phyloP scores from a whole-genome alignment of 2,888 invertebrate genomes.

The Polietes domitor region DNA sequence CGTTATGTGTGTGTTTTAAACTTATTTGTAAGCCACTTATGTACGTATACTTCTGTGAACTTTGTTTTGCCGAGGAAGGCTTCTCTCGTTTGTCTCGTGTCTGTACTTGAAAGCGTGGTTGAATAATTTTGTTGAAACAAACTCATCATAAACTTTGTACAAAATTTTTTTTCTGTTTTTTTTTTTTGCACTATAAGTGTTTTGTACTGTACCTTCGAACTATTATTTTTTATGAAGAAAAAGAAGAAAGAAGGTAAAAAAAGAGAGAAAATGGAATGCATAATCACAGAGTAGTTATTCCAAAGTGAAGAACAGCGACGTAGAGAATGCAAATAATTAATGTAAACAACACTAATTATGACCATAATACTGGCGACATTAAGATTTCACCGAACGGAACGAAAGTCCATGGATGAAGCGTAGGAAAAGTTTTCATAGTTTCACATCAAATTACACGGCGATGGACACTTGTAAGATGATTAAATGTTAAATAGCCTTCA shows the following conservation, averaged over 20 bases:
- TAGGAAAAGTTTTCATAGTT: conserved; percentile 12
- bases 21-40: no score
- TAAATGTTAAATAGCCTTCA: conserved; percentile 48
- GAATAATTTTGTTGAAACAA: no score
- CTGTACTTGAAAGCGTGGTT: no score
- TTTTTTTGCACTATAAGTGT: no score
- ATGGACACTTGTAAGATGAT: conserved; percentile 56
- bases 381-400: not conserved
- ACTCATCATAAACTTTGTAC: no score
- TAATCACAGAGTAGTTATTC: not conserved
- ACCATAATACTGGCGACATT: not conserved
- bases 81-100: no score
- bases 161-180: no score
- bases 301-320: not conserved
- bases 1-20: no score
- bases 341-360: conserved; percentile 61
- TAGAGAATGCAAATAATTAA: conserved; percentile 28
- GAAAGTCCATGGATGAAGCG: not conserved
- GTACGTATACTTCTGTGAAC: no score
- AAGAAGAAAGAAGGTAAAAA: not conserved
- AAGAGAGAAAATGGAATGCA: no score
- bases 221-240: not conserved
- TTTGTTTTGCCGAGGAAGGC: no score
- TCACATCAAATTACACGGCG: conserved; percentile 25
- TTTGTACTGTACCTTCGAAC: not conserved